Evolutionary conservation across 2,113 vertebrate species (phyloP).

Genomic region (Hiodon alosoides): DNA sequence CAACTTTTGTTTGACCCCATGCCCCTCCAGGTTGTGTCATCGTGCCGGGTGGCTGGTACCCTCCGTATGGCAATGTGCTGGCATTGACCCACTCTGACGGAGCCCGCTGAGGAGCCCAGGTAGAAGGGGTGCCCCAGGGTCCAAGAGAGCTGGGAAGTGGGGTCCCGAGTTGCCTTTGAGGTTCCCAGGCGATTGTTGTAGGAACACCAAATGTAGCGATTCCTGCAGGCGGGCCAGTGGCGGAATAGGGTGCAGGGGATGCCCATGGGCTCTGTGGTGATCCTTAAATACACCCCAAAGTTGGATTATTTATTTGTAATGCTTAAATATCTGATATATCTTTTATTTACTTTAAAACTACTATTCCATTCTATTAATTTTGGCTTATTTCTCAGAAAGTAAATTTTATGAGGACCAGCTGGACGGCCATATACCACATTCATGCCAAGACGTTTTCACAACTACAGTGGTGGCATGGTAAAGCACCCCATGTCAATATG

Average conservation of each 20-base stretch:
- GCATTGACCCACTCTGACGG: conserved; percentile 5
- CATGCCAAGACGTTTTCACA: no score
- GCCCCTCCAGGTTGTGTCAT: conserved; percentile 6
- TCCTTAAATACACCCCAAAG: conserved; percentile 26
- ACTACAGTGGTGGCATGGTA: no score
- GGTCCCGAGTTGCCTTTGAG: conserved; percentile 17
- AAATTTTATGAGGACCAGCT: no score
- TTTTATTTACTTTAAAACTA: not conserved
- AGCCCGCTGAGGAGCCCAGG: conserved; percentile 16
- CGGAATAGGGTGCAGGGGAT: conserved; percentile 48
- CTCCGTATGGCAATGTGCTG: not conserved
- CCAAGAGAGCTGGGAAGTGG: conserved; percentile 6
- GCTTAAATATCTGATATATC: not conserved
- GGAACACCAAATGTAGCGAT: conserved; percentile 37
- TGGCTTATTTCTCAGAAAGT: no score
- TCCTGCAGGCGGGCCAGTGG: conserved; percentile 37
- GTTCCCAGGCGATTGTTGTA: conserved; percentile 33
- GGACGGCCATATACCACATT: no score
- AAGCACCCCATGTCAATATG: no score
- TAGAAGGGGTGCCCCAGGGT: conserved; percentile 4
- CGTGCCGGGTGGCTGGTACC: not conserved
- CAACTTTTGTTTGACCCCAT: conserved; percentile 13
- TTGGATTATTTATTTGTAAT: not conserved
- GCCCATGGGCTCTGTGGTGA: conserved; percentile 15
- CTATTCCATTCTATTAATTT: no score